Evolutionary conservation across 2,888 invertebrate genomes (phyloP), one percentile per base, ranked within the genome.

Genomic region (Cheilosia vulpina): DNA sequence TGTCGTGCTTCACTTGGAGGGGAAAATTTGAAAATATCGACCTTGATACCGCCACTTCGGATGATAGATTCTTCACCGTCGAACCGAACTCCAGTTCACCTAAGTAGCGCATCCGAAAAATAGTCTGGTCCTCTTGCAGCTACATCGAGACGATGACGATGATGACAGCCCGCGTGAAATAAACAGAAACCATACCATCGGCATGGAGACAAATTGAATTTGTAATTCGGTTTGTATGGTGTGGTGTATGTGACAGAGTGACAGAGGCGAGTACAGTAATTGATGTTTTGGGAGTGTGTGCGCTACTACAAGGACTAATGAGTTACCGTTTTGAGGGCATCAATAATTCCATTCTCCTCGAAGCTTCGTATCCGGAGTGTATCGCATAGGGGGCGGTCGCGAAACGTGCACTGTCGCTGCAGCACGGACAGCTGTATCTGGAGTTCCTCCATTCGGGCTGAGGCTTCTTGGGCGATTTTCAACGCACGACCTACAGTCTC

Each of bases 321-420:
- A 89, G 89, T 89, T 89, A 92, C 92, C 90, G 91, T 90, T 88
- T 91, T 92, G 17, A 92, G 89, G 24, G 91, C 92, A 88, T 92
- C 92, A 78, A 92, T 92, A 62, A 92, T 90, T 60, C 92, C 92
- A 77, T 92, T 92, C 87, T 92, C 93, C 87, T 95, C 95, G 87
- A 96, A 93, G 50, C 95, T 95, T 85, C 95, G 93, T 68, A 95
- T 94, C 89, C 96, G 95, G 87, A 97, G 93, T 15, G 96, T 96
- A 87, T 96, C 96, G 90, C 96, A 97, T 1, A 97, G 93, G 53
- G 95, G 94, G 34, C 95, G 93, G 92, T 96, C 96, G 88, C 95
- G 94, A 71, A 93, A 92, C 62, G 93, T 93, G 90, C 97, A 97
- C 89, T 95, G 94, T 88, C 95, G 94, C 89, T 92, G 92, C 87